Evolutionary conservation across 2,888 invertebrate species (phyloP).

Genomic region (Epirrita christyi): DNA sequence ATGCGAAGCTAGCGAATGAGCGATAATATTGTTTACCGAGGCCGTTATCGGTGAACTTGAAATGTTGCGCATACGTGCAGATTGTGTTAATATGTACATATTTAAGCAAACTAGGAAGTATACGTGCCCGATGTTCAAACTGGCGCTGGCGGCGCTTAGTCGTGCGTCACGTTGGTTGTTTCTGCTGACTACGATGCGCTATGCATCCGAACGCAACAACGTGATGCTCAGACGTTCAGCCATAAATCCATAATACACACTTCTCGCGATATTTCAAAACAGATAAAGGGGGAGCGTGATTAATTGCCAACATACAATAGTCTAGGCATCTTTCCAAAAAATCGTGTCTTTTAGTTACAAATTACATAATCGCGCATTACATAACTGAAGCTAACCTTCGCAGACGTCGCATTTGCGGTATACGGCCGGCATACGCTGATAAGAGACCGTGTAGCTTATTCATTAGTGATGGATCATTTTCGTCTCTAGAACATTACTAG

Average conservation of each 20-base stretch:
- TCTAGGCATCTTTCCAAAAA: conserved; percentile 27
- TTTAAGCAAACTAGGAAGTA: conserved; percentile 69
- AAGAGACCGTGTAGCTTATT: conserved; percentile 18
- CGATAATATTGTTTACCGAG: conserved; percentile 65
- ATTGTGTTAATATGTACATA: conserved; percentile 65
- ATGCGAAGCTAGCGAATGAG: conserved; percentile 49
- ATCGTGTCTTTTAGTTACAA: conserved; percentile 30
- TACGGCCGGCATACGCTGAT: conserved; percentile 27
- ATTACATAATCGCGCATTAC: conserved; percentile 34
- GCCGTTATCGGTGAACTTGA: conserved; percentile 76
- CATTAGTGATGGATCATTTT: conserved; percentile 21
- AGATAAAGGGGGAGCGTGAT: conserved; percentile 35
- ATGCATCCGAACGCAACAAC: conserved; percentile 42
- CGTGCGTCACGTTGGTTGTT: conserved; percentile 51
- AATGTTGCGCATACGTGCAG: conserved; percentile 61
- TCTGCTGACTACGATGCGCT: conserved; percentile 41
- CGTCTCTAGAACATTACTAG: conserved; percentile 25
- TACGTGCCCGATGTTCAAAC: conserved; percentile 51
- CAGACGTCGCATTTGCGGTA: conserved; percentile 38
- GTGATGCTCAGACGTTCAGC: conserved; percentile 44
- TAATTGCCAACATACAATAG: conserved; percentile 27
- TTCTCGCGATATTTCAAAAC: conserved; percentile 6
- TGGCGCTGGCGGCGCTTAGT: conserved; percentile 44
- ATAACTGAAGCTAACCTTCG: conserved; percentile 36
- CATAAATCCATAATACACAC: conserved; percentile 33